Evolutionary conservation across 2,113 vertebrate species (phyloP).

Genomic region (Nycticebus coucang): DNA sequence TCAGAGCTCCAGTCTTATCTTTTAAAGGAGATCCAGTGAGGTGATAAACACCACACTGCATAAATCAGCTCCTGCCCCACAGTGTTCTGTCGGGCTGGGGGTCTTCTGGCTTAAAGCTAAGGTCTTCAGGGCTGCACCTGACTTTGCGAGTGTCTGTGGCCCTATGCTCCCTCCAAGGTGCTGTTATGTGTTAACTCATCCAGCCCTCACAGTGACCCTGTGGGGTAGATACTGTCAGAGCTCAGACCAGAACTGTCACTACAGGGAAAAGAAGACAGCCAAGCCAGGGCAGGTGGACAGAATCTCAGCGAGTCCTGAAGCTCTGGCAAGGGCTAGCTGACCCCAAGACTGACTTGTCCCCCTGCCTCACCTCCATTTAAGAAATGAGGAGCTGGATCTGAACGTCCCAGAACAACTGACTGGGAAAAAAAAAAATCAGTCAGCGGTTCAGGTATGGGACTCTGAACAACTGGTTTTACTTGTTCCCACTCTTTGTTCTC

Average conservation of each 20-base stretch:
- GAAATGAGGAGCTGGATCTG: background rate
- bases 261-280: background rate
- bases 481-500: background rate
- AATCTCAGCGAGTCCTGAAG: background rate
- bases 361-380: background rate
- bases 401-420: background rate
- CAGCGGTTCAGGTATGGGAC: background rate
- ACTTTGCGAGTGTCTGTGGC: no score
- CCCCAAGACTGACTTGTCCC: rapidly evolving
- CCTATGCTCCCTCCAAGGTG: background rate
- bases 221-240: background rate
- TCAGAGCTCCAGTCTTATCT: background rate
- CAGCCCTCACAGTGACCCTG: background rate
- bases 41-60: background rate
- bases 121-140: background rate
- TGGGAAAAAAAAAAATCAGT: background rate
- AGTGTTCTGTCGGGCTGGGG: no score
- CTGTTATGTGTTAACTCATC: rapidly evolving
- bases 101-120: background rate
- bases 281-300: background rate
- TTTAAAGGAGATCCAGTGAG: background rate
- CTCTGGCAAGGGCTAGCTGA: background rate
- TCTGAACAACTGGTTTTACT: background rate
- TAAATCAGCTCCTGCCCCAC: background rate
- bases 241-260: background rate